Percentiles rank a stretch among this genome's conserved stretches.
These are phyloP conservation scores for Aphaenogaster rudis DNA, from an alignment of 1,140 invertebrate genomes.

Conservation along the genomic window DNA sequence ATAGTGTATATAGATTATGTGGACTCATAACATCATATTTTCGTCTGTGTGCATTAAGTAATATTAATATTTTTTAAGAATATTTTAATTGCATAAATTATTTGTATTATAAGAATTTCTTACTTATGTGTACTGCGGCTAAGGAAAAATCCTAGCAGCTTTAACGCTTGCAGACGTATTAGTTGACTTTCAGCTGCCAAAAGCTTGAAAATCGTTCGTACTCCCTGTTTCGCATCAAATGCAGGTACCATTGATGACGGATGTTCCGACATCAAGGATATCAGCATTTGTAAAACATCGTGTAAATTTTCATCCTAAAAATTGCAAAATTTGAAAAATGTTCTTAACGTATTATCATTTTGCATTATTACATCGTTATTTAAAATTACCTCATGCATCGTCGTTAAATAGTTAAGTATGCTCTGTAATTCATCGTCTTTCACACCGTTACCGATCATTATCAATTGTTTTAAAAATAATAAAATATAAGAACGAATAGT, in stretches of 20 bases:
- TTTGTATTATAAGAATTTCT: slow-evolving; percentile 78
- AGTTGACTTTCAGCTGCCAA: slow-evolving; percentile 97
- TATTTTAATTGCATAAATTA: neutral
- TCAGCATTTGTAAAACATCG: slow-evolving; percentile 98
- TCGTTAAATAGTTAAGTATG: slow-evolving; percentile 98
- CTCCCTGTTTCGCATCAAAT: slow-evolving; percentile 98
- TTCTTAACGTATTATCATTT: slow-evolving; percentile 13
- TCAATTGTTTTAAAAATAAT: slow-evolving; percentile 98
- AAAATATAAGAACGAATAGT: slow-evolving; percentile 98
- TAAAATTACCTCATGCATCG: slow-evolving; percentile 95
- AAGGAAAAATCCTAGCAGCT: slow-evolving; percentile 97
- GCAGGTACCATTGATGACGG: slow-evolving; percentile 99
- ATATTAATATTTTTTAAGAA: neutral
- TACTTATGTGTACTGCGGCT: slow-evolving; percentile 98
- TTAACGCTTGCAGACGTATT: slow-evolving; percentile 97
- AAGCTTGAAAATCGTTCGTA: slow-evolving; percentile 98
- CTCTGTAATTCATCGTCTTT: slow-evolving; percentile 99
- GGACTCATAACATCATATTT: slow-evolving; percentile 99
- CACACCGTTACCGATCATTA: slow-evolving; percentile 98
- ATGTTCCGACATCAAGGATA: slow-evolving; percentile 98
- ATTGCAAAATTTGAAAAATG: slow-evolving; percentile 11
- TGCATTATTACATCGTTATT: neutral
- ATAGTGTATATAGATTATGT: slow-evolving; percentile 98
- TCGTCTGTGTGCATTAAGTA: slow-evolving; percentile 88
- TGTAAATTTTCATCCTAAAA: slow-evolving; percentile 98